Conservation (phyloP, 2,797 vertebrate species). For the Betta splendens region DNA sequence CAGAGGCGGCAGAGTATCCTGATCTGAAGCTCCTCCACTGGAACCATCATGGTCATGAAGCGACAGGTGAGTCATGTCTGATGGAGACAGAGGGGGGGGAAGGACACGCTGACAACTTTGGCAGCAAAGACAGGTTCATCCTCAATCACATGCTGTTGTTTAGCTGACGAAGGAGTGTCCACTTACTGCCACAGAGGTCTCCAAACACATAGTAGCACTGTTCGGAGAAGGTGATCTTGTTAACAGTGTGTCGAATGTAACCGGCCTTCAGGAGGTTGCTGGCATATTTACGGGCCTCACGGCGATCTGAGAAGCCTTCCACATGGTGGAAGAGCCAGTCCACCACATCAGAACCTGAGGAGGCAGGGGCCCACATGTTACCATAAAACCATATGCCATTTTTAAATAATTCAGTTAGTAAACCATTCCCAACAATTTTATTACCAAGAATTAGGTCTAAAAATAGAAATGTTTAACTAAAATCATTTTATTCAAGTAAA, state of each 20-base stretch:
- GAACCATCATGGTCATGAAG: slow-evolving; percentile 97
- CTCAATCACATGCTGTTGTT: not conserved
- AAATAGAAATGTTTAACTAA: no score
- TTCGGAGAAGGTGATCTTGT: slow-evolving; percentile 99
- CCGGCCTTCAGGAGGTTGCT: slow-evolving; percentile 98
- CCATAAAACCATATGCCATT: no score
- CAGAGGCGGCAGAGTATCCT: slow-evolving; percentile 95
- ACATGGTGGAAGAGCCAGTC: slow-evolving; percentile 99
- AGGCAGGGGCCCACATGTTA: slow-evolving; percentile 6
- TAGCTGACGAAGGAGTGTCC: not conserved
- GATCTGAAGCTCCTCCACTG: slow-evolving; percentile 95
- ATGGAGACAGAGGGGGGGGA: slow-evolving; percentile 7
- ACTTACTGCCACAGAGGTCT: slow-evolving; percentile 96
- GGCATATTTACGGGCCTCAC: slow-evolving; percentile 96
- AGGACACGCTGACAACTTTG: not conserved
- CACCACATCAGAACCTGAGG: slow-evolving; percentile 94
- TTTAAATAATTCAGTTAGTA: no score
- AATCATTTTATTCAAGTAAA: no score
- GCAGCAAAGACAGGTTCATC: not conserved
- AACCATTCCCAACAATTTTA: not conserved
- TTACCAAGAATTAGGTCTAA: not conserved
- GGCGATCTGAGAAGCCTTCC: slow-evolving; percentile 95
- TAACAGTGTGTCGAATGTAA: slow-evolving; percentile 97
- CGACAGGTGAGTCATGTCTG: slow-evolving; percentile 96
- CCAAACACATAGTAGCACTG: slow-evolving; percentile 99